These are phyloP conservation scores for Arctopsyche grandis DNA, from an alignment of 1,140 invertebrate species.

Conservation along the genomic window DNA sequence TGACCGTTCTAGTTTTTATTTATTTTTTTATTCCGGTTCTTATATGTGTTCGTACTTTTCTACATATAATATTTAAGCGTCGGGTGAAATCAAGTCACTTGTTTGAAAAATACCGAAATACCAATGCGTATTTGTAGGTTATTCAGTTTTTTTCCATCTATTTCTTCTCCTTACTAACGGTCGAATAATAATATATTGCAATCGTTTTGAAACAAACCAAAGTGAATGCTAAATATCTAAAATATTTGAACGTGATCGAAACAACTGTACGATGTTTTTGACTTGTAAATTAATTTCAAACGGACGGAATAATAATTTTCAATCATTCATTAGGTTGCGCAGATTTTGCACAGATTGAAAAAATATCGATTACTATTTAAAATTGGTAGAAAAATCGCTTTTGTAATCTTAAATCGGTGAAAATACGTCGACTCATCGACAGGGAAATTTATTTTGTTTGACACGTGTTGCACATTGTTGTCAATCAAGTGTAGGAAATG, in stretches of 20 bases:
- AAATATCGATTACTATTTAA: neutral
- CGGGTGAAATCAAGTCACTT: neutral
- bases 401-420: neutral
- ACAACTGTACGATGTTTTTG: neutral
- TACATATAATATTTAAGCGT: neutral
- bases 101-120: neutral
- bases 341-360: neutral
- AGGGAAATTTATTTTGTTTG: constrained; percentile 20
- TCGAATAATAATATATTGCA: neutral
- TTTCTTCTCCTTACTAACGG: neutral
- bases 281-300: neutral
- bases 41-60: neutral
- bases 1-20: neutral
- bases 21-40: neutral
- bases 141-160: too few species aligned
- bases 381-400: neutral
- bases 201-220: neutral
- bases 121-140: neutral
- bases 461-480: constrained; percentile 7
- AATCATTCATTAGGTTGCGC: neutral
- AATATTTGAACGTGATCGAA: constrained; percentile 7
- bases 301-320: neutral
- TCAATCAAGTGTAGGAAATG: constrained; percentile 2
- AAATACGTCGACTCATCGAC: constrained; percentile 17
- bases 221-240: neutral